A percentile compares a stretch with the other conserved stretches of the same genome.
These are phyloP conservation scores for Trogon surrucura DNA, from an alignment of 2,113 vertebrate species.

Conservation along the genomic window DNA sequence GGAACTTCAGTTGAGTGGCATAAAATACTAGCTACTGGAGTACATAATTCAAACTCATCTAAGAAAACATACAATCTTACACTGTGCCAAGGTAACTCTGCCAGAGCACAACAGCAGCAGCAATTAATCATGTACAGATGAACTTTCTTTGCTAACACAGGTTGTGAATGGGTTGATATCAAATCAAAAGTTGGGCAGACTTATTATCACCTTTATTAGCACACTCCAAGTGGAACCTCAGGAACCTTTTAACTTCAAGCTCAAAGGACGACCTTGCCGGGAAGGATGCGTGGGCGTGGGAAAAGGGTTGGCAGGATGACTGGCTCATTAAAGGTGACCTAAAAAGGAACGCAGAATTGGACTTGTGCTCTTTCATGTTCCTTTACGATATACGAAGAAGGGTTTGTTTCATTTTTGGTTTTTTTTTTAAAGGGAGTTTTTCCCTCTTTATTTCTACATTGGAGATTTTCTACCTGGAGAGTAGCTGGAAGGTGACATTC, in stretches of 20 bases:
- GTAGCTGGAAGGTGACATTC: background rate
- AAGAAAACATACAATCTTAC: rapidly evolving
- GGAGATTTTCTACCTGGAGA: background rate
- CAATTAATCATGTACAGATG: background rate
- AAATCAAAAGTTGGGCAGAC: conserved; percentile 52
- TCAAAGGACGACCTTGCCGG: conserved; percentile 53
- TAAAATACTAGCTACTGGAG: background rate
- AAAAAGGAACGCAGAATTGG: background rate
- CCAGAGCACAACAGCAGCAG: background rate
- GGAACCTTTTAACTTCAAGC: conserved; percentile 56
- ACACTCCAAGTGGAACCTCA: conserved; percentile 35
- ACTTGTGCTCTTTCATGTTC: background rate
- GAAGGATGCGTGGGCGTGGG: conserved; percentile 40
- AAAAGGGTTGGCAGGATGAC: background rate
- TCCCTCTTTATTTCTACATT: background rate
- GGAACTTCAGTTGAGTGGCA: background rate
- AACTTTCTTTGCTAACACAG: background rate
- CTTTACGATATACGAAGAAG: background rate
- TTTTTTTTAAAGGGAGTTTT: background rate
- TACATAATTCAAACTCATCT: background rate
- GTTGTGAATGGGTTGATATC: conserved; percentile 2
- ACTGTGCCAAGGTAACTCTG: rapidly evolving
- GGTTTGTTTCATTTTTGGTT: background rate
- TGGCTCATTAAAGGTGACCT: conserved; percentile 37
- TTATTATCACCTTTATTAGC: conserved; percentile 49